Base-by-base conservation (phyloP, 2,888 invertebrate species). In the Nemurella pictetii region DNA sequence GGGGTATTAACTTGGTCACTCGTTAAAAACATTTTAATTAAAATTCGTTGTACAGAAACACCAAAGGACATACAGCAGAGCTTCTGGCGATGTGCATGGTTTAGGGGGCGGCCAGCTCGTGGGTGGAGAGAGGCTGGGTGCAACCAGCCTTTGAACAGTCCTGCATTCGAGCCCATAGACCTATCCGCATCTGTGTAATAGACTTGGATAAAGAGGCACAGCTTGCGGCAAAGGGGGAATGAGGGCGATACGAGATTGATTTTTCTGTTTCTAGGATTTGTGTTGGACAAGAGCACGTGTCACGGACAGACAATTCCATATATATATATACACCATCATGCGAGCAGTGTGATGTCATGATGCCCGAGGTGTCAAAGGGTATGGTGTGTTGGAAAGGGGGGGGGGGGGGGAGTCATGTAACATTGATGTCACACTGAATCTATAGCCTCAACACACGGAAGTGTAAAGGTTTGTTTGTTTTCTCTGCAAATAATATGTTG, bases 1-100 rank as follows among this genome's bases (percentile, higher is more conserved):
- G 25, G 9, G 0, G 12, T 75, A 75, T 75, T 75, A 75, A 26
- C 7, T 9, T 28, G 75, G 26, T 9, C 26, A 75, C 27, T 12
- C 27, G 36, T 12, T 35, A 81, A 5, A 81, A 81, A 81, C 80
- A 81, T 81, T 81, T 81, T 81, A 81, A 81, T 81, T 81, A 81
- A 81, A 81, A 81, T 81, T 81, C 35, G 4, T n/a, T 81, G 7
- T 81, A 28, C 35, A n/a, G 36, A 35, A 30, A 35, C 80, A 81
- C 80, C 80, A 81, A 81, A 81, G 80, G 35, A 35, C 80, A 35
- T 36, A 77, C 15, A n/a, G n/a, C n/a, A n/a, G n/a, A n/a, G n/a
- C 77, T 77, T 2, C 7, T 2, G 77, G 77, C 27, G n/a, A n/a
- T n/a, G n/a, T 35, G 35, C 35, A 12, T 35, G 35, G 35, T 15